Conservation (phyloP, 2,113 vertebrate genomes). For the Nothoprocta pentlandii region DNA sequence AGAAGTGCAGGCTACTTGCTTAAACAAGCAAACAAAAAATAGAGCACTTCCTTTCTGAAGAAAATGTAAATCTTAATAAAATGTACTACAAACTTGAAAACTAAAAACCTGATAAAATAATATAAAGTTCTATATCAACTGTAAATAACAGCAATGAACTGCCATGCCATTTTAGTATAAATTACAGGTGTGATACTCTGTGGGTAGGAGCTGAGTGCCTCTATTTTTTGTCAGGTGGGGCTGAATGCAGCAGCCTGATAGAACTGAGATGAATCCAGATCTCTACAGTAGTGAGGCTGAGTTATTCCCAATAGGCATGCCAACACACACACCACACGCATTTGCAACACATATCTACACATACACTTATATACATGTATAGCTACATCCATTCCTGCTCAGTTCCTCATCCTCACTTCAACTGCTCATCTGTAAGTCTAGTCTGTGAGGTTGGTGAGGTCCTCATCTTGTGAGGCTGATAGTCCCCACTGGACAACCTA, state of each 20-base stretch:
- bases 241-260: accelerated
- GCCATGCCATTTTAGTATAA: background rate
- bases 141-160: background rate
- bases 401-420: background rate
- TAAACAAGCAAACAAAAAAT: background rate
- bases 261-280: background rate
- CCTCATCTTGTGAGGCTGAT: background rate
- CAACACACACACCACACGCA: too few species aligned
- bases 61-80: background rate
- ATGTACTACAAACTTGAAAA: too few species aligned
- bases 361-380: too few species aligned
- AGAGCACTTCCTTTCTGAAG: too few species aligned
- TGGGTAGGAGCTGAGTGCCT: too few species aligned
- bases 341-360: background rate
- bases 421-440: too few species aligned
- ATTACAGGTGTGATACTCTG: background rate
- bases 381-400: background rate
- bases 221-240: background rate
- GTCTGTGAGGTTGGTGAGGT: background rate
- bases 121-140: background rate
- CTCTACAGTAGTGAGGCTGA: too few species aligned
- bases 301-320: background rate
- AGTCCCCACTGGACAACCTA: background rate
- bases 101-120: too few species aligned
- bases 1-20: background rate